A percentile compares a stretch with the other conserved stretches of the same genome.
phyloP scores from a whole-genome alignment of 1,140 invertebrate species.

The Drosophila aff. region DNA sequence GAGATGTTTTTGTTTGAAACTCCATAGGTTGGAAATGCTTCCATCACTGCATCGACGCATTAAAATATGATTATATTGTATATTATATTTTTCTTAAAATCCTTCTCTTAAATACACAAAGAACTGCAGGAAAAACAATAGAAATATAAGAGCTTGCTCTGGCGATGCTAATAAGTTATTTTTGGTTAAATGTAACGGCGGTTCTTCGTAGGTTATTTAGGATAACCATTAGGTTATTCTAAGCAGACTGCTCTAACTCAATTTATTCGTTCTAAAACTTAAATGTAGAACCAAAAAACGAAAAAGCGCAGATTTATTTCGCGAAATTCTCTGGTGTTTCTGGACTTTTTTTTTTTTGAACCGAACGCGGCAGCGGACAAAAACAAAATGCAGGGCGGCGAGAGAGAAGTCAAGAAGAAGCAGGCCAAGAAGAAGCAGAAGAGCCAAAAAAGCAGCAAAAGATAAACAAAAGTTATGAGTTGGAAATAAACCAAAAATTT shows the following conservation, averaged over 20 bases:
- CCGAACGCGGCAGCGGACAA: conserved; percentile 51
- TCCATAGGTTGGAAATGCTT: not conserved
- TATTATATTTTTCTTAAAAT: too few relatives aligned
- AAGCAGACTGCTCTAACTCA: not conserved
- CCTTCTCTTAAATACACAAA: too few relatives aligned
- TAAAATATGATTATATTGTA: too few relatives aligned
- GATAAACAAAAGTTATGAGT: conserved; percentile 82
- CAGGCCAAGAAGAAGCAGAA: conserved; percentile 1
- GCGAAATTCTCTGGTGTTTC: conserved; percentile 5
- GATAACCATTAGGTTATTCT: not conserved
- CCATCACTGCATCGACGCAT: too few relatives aligned
- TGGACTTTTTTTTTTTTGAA: conserved; percentile 19
- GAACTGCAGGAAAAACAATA: too few relatives aligned
- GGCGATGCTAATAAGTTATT: too few relatives aligned
- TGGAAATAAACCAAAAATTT: conserved; percentile 77
- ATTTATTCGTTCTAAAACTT: not conserved
- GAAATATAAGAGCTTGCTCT: too few relatives aligned
- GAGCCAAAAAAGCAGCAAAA: conserved; percentile 45
- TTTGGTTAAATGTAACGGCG: too few relatives aligned
- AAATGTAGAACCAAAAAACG: not conserved
- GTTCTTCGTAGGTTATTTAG: not conserved
- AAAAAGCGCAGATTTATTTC: conserved; percentile 6
- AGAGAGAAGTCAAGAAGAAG: conserved; percentile 23
- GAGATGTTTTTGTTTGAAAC: not conserved
- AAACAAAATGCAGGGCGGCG: conserved; percentile 35